phyloP scores from a whole-genome alignment of 2,113 vertebrate species.

The Fulica atra region DNA sequence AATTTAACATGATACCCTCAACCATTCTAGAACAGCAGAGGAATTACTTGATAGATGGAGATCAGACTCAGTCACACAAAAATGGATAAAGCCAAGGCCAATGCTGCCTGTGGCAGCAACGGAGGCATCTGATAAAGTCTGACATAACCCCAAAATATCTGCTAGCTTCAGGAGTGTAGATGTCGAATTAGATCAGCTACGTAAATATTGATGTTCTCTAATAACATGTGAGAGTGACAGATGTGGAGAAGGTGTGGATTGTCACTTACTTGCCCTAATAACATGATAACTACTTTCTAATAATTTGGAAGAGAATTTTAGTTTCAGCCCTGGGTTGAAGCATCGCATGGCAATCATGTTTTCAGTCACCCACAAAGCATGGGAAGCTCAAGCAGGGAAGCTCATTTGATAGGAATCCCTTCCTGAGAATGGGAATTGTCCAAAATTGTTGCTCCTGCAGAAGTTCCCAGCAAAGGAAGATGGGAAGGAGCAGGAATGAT shows the following conservation, averaged over 20 bases:
- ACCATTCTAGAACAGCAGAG: slow-evolving; percentile 3
- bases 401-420: background rate
- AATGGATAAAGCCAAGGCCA: slow-evolving; percentile 9
- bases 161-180: background rate
- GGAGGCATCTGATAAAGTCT: background rate
- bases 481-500: background rate
- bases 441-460: too few relatives aligned
- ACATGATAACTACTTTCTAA: background rate
- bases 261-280: background rate
- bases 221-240: background rate
- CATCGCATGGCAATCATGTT: fast-evolving
- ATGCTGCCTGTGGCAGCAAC: background rate
- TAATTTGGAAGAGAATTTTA: background rate
- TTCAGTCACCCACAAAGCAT: background rate
- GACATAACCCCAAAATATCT: slow-evolving; percentile 18
- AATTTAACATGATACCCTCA: background rate
- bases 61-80: background rate
- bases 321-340: background rate
- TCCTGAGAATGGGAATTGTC: background rate
- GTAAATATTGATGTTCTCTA: slow-evolving; percentile 5
- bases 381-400: background rate
- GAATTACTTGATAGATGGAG: background rate
- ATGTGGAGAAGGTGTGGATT: background rate
- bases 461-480: background rate
- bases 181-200: background rate